Conservation (phyloP, 2,113 vertebrate species). For the Brachypodius melanocephalos region DNA sequence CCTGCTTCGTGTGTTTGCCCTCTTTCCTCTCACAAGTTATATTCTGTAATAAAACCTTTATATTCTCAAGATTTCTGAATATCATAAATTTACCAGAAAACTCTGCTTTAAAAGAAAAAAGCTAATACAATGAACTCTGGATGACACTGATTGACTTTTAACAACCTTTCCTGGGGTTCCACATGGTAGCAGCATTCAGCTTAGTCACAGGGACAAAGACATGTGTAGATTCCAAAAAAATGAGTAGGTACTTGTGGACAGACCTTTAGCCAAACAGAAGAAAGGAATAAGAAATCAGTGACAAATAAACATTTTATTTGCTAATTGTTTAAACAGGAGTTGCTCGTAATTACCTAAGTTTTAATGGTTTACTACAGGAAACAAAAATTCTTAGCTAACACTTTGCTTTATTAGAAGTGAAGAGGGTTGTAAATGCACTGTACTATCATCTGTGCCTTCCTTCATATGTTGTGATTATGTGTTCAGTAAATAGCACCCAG, state of each 20-base stretch:
- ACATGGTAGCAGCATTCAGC: neutral
- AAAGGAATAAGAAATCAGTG: neutral
- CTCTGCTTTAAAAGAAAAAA: neutral
- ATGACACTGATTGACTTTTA: neutral
- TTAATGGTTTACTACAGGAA: neutral
- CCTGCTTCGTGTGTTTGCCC: neutral
- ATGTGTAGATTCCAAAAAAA: neutral
- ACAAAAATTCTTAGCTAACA: neutral
- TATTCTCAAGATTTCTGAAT: neutral
- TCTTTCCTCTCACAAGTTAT: neutral
- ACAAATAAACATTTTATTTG: slow-evolving; percentile 25
- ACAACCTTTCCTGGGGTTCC: neutral
- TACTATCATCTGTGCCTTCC: slow-evolving; percentile 35
- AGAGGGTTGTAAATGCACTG: neutral
- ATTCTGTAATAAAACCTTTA: neutral
- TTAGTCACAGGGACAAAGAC: neutral
- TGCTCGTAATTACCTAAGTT: neutral
- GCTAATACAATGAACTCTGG: neutral
- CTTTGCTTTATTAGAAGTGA: neutral
- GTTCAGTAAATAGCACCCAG: slow-evolving; percentile 72
- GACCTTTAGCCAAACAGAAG: neutral
- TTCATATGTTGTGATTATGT: slow-evolving; percentile 59
- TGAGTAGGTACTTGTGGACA: neutral
- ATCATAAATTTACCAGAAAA: neutral
- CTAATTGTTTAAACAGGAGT: neutral